Percentiles rank a stretch among this genome's conserved stretches.
Evolutionary conservation across 1,140 invertebrate genomes (phyloP).

Genomic region (Drosophila virilis): DNA sequence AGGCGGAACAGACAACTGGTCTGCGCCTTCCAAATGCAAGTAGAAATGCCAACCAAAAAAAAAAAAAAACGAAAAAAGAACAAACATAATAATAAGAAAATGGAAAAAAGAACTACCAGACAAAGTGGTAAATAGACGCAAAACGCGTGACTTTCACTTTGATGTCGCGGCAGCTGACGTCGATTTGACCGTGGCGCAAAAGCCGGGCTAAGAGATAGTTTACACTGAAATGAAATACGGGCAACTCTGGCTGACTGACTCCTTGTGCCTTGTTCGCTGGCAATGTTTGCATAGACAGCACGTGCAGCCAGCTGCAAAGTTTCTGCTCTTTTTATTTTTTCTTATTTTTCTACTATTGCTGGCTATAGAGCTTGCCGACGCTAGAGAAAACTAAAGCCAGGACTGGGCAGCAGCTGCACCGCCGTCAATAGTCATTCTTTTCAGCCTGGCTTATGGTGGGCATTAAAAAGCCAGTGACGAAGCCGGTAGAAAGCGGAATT

Average conservation of each 20-base stretch:
- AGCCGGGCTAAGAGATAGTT: conserved; percentile 34
- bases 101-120: conserved; percentile 45
- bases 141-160: conserved; percentile 78
- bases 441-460: neutral
- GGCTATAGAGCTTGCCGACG: neutral
- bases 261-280: neutral
- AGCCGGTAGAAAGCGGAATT: neutral
- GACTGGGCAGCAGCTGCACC: conserved; percentile 22
- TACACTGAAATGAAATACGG: conserved; percentile 34
- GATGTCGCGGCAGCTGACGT: conserved; percentile 44
- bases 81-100: neutral
- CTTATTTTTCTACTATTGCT: neutral
- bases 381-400: conserved; percentile 10
- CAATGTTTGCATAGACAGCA: conserved; percentile 41
- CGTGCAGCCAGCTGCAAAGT: conserved; percentile 25
- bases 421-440: conserved; percentile 22
- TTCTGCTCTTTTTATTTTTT: neutral
- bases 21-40: conserved; percentile 48
- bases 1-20: conserved; percentile 30
- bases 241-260: conserved; percentile 15
- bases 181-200: conserved; percentile 35
- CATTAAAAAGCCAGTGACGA: neutral
- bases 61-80: neutral
- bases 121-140: conserved; percentile 75
- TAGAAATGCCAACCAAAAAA: conserved; percentile 1